Conservation (phyloP, 2,113 vertebrate genomes). For the Myotis yumanensis region DNA sequence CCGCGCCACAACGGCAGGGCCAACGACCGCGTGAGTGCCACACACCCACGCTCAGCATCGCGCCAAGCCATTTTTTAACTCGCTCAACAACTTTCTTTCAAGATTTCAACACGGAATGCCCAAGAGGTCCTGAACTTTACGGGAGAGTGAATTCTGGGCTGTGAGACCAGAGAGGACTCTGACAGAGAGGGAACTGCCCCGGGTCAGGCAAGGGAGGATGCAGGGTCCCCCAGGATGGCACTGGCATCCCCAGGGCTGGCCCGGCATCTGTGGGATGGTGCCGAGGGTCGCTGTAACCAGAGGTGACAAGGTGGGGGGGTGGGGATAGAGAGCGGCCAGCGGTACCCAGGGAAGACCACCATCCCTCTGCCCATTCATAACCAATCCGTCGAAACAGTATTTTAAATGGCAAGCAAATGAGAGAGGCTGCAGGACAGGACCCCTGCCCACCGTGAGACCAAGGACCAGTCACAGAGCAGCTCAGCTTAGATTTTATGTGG, state of each 20-base stretch:
- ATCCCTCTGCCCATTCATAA: background rate
- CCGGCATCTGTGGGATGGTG: rapidly evolving
- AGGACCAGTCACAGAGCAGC: background rate
- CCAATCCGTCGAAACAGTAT: too few species aligned
- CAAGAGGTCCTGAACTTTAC: background rate
- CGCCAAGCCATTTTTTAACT: background rate
- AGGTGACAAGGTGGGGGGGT: background rate
- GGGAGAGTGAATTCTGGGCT: background rate
- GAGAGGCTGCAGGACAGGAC: background rate
- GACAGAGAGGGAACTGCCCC: too few species aligned
- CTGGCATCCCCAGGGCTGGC: too few species aligned
- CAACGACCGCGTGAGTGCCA: background rate
- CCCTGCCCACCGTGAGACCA: background rate
- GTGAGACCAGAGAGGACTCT: background rate
- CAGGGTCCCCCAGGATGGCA: too few species aligned
- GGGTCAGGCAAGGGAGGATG: background rate
- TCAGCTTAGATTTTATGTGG: rapidly evolving
- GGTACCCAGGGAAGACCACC: background rate
- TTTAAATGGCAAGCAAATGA: background rate
- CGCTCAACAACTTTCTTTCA: background rate
- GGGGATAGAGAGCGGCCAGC: too few species aligned
- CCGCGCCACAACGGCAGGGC: background rate
- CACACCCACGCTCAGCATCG: background rate
- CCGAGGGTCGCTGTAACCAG: background rate
- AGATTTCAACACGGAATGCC: background rate